phyloP scores from a whole-genome alignment of 2,888 invertebrate species.

The Noctua janthe region DNA sequence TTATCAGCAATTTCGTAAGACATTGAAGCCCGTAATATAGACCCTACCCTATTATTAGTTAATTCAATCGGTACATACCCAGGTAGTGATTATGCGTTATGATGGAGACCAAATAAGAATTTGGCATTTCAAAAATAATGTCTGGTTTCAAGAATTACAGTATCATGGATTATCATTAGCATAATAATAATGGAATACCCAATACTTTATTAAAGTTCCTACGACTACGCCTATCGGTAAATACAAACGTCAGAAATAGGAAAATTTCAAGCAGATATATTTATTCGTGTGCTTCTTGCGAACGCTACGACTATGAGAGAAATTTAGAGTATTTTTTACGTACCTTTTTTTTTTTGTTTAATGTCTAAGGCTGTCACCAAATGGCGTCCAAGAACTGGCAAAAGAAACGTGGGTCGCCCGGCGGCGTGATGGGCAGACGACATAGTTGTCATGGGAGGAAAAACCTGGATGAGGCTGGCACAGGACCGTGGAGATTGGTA shows the following conservation, averaged over 20 bases:
- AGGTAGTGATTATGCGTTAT: neutral
- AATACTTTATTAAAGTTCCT: constrained; percentile 1
- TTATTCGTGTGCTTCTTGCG: neutral
- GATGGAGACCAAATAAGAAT: neutral
- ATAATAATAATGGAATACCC: neutral
- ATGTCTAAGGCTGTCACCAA: too few species aligned
- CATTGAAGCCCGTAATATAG: neutral
- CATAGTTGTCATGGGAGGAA: too few species aligned
- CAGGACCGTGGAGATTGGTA: too few species aligned
- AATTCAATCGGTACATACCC: constrained; percentile 6
- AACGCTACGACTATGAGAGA: neutral
- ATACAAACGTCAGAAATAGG: neutral
- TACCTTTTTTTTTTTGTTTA: too few species aligned
- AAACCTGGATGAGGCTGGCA: too few species aligned
- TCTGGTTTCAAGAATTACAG: neutral
- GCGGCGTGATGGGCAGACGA: too few species aligned
- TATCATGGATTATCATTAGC: neutral
- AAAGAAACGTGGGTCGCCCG: too few species aligned
- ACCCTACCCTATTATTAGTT: neutral
- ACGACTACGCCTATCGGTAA: neutral
- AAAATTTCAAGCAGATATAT: neutral
- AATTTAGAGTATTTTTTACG: too few species aligned
- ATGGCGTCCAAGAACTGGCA: too few species aligned
- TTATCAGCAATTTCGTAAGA: constrained; percentile 24
- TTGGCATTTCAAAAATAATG: neutral